Base-by-base conservation (phyloP, 2,888 invertebrate genomes). In the Drosophila meridiana region DNA sequence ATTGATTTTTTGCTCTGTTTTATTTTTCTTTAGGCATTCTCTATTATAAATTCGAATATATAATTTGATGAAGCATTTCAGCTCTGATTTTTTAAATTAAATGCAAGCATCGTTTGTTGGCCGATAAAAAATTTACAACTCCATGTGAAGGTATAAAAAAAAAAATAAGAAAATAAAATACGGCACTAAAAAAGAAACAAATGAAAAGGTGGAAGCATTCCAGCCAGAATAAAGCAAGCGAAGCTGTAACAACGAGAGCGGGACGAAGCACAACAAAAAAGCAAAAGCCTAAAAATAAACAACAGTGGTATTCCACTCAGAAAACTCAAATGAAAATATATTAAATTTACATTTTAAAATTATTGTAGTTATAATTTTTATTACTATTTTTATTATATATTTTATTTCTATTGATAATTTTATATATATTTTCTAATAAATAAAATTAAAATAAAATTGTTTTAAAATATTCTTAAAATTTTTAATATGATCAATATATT, bases 21-120 rank as follows among this genome's bases (percentile, higher is more conserved):
- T 58, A 57, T 58, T 56, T 38, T 40, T n/a, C 26, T 42, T 26
- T 13, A n/a, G 47, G 38, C 50, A 61, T 38, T 59, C 56, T 59
- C 8, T 73, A 74, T 70, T 69, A 60, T 53, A 30, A 48, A 67
- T 62, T 64, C 52, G 63, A 65, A 76, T 73, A 66, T 61, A 62
- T 73, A 71, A 83, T 77, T 81, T 81, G 55, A 70, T 67, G 55
- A 52, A 40, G 57, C 55, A 55, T 72, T 83, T 77, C 69, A 47
- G 62, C 83, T 77, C 63, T 81, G 81, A 85, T 83, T 85, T 69
- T 69, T 79, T 42, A 75, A 70, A 79, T 66, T 58, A 50, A 77
- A 77, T 59, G 59, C 59, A 58, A 58, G 56, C 70, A 20, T 47
- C 59, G 43, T 48, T 64, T 47, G 47, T 28, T n/a, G 26, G 40